Percentiles rank a stretch among this genome's conserved stretches.
These are phyloP conservation scores for Aldabrachelys gigantea DNA, from an alignment of 2,113 vertebrate species.

Conservation along the genomic window DNA sequence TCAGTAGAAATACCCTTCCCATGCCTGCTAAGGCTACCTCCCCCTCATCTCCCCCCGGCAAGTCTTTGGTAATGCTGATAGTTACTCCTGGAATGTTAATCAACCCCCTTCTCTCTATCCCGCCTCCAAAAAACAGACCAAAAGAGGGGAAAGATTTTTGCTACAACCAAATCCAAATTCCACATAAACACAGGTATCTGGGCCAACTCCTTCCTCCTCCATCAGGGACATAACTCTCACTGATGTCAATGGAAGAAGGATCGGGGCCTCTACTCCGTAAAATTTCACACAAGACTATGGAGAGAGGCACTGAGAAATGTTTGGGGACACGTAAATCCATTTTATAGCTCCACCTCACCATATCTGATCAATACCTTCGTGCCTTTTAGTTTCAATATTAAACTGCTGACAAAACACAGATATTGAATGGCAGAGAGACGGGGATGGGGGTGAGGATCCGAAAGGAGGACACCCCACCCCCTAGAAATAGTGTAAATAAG, in stretches of 20 bases:
- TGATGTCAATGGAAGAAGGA: background rate
- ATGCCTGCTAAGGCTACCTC: background rate
- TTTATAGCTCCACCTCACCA: background rate
- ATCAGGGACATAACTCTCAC: background rate
- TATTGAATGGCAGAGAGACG: background rate
- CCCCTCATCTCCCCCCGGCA: background rate
- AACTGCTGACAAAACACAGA: background rate
- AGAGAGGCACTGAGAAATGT: background rate
- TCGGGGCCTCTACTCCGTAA: background rate
- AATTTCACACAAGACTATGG: background rate
- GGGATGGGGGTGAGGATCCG: background rate
- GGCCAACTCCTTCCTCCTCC: background rate
- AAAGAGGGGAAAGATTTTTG: background rate
- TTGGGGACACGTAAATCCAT: background rate
- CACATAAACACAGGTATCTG: background rate
- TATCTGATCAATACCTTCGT: background rate
- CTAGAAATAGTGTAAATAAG: background rate
- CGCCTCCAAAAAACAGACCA: background rate
- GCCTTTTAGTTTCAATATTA: background rate
- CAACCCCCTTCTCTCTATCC: background rate
- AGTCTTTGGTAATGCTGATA: background rate
- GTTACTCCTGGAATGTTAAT: background rate
- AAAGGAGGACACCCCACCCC: no score
- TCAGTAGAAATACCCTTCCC: background rate
- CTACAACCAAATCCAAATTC: background rate